phyloP scores from a whole-genome alignment of 2,797 vertebrate species.

The Catharus ustulatus region DNA sequence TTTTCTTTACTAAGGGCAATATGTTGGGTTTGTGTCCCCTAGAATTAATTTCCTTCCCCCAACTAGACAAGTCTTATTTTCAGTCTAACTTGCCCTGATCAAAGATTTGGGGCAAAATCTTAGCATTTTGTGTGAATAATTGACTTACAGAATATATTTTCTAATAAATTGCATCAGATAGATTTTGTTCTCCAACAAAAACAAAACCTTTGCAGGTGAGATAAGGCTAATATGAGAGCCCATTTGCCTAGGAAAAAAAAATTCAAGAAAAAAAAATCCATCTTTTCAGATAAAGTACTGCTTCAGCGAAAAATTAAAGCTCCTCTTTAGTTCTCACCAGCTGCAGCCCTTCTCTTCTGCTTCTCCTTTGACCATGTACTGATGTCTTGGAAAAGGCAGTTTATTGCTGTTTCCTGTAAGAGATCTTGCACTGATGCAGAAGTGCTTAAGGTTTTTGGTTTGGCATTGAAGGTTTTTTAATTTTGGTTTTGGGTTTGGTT shows the following conservation, averaged over 20 bases:
- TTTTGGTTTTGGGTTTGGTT: no score
- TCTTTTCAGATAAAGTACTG: background rate
- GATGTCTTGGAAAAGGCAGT: background rate
- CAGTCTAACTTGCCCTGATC: background rate
- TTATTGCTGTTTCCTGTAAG: background rate
- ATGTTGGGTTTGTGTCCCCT: background rate
- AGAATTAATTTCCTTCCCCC: background rate
- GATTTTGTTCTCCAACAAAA: background rate
- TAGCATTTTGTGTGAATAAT: background rate
- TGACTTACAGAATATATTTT: background rate
- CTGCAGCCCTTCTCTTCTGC: background rate
- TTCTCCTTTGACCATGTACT: background rate
- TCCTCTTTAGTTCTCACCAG: background rate
- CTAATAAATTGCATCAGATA: background rate
- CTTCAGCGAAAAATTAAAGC: background rate
- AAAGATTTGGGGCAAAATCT: background rate
- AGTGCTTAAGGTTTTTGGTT: background rate
- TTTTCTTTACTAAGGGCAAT: background rate
- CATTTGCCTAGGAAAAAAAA: background rate
- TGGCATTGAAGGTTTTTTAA: background rate
- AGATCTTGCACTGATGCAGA: background rate
- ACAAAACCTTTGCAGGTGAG: background rate
- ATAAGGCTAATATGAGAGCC: background rate
- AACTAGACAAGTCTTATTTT: fast-evolving
- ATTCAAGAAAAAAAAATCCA: fast-evolving